Percentiles rank a stretch among this genome's conserved stretches.
phyloP scores from a whole-genome alignment of 2,797 vertebrate species.

The Rhincodon typus region DNA sequence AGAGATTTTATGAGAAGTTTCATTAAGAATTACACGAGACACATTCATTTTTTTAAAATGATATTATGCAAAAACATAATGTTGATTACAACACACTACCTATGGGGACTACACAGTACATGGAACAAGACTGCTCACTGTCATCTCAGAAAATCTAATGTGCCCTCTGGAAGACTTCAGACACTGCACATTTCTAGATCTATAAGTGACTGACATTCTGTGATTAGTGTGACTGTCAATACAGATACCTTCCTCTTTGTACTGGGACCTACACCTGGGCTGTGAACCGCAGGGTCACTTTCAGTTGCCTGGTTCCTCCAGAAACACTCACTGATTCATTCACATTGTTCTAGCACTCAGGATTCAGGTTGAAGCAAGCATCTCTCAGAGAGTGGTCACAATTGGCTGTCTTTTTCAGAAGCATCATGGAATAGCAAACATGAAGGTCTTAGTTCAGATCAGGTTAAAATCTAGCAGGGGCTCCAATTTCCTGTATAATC shows the following conservation, averaged over 20 bases:
- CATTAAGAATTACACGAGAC: neutral
- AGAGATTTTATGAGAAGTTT: neutral
- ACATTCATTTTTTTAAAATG: neutral
- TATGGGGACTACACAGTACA: neutral
- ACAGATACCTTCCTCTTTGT: neutral
- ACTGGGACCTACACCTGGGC: neutral
- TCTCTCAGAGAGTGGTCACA: neutral
- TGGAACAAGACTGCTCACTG: neutral
- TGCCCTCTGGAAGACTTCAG: neutral
- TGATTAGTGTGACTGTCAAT: neutral
- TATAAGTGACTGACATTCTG: neutral
- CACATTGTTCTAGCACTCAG: neutral
- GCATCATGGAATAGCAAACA: neutral
- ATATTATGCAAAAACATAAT: conserved; percentile 12
- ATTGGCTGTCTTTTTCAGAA: neutral
- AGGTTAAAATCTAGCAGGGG: neutral
- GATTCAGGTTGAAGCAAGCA: neutral
- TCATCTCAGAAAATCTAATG: neutral
- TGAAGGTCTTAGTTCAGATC: neutral
- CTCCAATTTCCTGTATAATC: neutral
- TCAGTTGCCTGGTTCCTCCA: neutral
- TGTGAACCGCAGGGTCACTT: neutral
- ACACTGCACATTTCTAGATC: neutral
- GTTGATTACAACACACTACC: neutral
- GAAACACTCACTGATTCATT: neutral